Percentiles rank a stretch among this genome's conserved stretches.
These are phyloP conservation scores for Mythimna loreyi DNA, from an alignment of 2,888 invertebrate genomes.

Conservation along the genomic window DNA sequence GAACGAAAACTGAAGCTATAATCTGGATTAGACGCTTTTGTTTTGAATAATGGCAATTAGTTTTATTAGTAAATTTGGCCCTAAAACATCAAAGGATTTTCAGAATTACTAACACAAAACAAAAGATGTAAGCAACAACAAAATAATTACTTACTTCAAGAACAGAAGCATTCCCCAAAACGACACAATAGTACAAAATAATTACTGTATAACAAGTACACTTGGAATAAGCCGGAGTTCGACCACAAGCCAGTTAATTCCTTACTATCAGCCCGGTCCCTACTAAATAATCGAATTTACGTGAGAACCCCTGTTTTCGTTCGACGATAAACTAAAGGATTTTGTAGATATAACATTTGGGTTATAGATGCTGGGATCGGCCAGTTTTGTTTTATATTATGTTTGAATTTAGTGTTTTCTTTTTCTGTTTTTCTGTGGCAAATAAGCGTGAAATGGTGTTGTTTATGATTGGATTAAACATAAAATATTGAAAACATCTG, in stretches of 20 bases:
- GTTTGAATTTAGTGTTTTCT: slow-evolving; percentile 33
- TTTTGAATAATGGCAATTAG: no score
- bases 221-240: slow-evolving; percentile 35
- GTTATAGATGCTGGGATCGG: slow-evolving; percentile 26
- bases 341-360: slow-evolving; percentile 54
- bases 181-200: slow-evolving; percentile 36
- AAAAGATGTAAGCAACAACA: neutral
- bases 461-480: slow-evolving; percentile 13
- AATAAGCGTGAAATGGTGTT: slow-evolving; percentile 15
- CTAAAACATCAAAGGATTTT: neutral
- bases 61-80: no score
- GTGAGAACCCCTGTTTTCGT: slow-evolving; percentile 38
- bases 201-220: slow-evolving; percentile 36
- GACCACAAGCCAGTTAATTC: slow-evolving; percentile 54
- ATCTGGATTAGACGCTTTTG: no score
- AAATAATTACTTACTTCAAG: neutral
- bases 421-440: slow-evolving; percentile 13
- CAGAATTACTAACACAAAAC: neutral
- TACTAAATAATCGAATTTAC: slow-evolving; percentile 62
- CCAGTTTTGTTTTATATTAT: slow-evolving; percentile 44
- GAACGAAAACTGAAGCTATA: no score
- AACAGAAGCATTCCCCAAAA: slow-evolving; percentile 13
- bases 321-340: slow-evolving; percentile 57
- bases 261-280: slow-evolving; percentile 42
- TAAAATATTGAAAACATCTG: slow-evolving; percentile 3